phyloP scores from a whole-genome alignment of 2,113 vertebrate species.

The Campylorhamphus procurvoides region DNA sequence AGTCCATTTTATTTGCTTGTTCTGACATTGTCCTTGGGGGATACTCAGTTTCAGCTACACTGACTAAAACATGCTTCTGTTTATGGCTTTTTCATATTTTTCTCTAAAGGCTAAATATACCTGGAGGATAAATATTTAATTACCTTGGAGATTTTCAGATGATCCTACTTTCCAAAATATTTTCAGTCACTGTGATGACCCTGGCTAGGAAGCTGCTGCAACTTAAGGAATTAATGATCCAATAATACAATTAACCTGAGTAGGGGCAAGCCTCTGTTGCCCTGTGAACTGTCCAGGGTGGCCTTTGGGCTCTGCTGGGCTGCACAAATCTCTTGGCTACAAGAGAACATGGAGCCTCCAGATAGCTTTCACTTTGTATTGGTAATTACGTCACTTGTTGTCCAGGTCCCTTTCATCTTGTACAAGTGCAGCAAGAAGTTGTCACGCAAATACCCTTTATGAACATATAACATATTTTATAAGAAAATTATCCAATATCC shows the following conservation, averaged over 20 bases:
- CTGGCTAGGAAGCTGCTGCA: neutral
- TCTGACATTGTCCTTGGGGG: neutral
- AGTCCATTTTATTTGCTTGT: neutral
- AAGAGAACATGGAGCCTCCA: neutral
- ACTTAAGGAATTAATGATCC: neutral
- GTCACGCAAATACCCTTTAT: accelerated
- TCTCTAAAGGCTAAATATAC: neutral
- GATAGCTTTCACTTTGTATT: neutral
- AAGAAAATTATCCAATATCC: neutral
- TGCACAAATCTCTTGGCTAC: neutral
- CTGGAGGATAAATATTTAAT: neutral
- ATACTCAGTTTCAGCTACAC: neutral
- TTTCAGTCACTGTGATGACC: neutral
- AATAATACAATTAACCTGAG: neutral
- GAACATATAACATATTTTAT: neutral
- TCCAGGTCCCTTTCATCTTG: too few relatives aligned
- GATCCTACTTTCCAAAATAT: neutral
- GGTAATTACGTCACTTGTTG: accelerated
- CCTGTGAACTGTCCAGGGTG: accelerated
- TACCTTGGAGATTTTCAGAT: neutral
- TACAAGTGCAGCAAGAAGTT: neutral
- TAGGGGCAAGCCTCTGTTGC: neutral
- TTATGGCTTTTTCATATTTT: neutral
- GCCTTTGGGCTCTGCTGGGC: neutral
- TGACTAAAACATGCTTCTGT: neutral